Base-by-base conservation (phyloP, 1,140 invertebrate species). In the Thrips palmi region DNA sequence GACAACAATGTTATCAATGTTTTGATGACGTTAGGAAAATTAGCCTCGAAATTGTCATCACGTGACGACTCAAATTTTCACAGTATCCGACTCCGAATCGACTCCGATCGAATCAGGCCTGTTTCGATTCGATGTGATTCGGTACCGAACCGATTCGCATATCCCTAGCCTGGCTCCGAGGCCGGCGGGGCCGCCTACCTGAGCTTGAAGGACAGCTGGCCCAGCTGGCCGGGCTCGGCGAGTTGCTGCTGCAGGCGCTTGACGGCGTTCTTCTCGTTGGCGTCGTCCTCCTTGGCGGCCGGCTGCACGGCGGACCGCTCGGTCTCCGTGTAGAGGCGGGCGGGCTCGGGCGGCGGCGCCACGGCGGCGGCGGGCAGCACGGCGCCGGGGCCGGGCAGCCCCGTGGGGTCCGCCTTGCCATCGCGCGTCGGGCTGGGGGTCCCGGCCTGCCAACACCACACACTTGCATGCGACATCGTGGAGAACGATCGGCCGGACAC, bases 171-270 rank as follows among this genome's bases (percentile, higher is more conserved):
- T 29, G 14, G 17, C n/a, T 28, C 17, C 12, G 11, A 30, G 36
- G 25, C 10, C 17, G 18, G 7, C 11, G 10, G 39, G 38, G n/a
- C 11, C 23, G 23, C 54, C 59, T 45, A 75, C 61, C 80, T 73
- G 25, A 89, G 52, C 52, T 83, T 84, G 51, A 88, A 94, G 41
- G 87, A 71, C 41, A 94, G 59, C 37, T 82, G 77, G 1, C 89
- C 89, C 30, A 93, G 67, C 45, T 70, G 68, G 23, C 63, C 64
- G 23, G 63, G 37, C 35, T 35, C 1, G 42, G 42, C 2, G 42
- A 44, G 33, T 36, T 44, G 25, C 42, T 36, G 7, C 49, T 39
- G 11, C 38, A 44, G 8, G 38, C 42, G n/a, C n/a, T n/a, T 7
- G 24, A 27, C 44, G n/a, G 52, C 47, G 14, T 69, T 71, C 45